phyloP scores from a whole-genome alignment of 2,797 vertebrate genomes.

The Chelon labrosus region DNA sequence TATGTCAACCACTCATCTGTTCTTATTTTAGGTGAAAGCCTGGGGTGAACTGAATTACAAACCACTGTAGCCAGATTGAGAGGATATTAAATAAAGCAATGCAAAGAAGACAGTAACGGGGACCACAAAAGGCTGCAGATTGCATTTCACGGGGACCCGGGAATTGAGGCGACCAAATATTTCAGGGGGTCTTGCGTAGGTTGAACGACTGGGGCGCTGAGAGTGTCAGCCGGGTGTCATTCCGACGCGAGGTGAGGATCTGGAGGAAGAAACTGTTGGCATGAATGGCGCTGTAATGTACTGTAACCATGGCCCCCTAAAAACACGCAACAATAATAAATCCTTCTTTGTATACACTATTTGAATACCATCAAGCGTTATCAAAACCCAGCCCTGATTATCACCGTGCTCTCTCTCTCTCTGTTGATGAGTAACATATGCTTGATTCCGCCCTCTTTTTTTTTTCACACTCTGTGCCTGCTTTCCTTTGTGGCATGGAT shows the following conservation, averaged over 20 bases:
- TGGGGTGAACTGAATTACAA: constrained; percentile 21
- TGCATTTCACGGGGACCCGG: constrained; percentile 12
- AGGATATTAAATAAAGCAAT: constrained; percentile 20
- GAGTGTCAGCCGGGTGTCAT: neutral
- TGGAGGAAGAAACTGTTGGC: constrained; percentile 5
- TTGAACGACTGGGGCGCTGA: neutral
- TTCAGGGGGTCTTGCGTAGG: constrained; percentile 21
- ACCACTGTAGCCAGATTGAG: constrained; percentile 24
- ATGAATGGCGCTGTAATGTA: constrained; percentile 12
- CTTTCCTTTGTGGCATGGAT: constrained; percentile 46
- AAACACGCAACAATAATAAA: constrained; percentile 21
- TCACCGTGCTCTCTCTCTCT: constrained; percentile 25
- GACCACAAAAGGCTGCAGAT: constrained; percentile 7
- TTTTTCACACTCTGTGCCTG: constrained; percentile 46
- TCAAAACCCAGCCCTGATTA: constrained; percentile 34
- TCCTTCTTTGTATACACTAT: constrained; percentile 13
- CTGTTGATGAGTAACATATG: constrained; percentile 48
- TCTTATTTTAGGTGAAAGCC: constrained; percentile 23
- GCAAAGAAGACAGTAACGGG: neutral
- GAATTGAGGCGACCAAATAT: constrained; percentile 8
- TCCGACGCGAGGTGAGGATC: neutral
- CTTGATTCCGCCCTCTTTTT: constrained; percentile 24
- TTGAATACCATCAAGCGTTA: constrained; percentile 23
- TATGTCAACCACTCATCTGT: constrained; percentile 18
- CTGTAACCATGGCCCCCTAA: constrained; percentile 15